These are phyloP conservation scores for Eucidaris tribuloides DNA, from an alignment of 35 echinoderm and acorn worm genomes.

Conservation along the genomic window DNA sequence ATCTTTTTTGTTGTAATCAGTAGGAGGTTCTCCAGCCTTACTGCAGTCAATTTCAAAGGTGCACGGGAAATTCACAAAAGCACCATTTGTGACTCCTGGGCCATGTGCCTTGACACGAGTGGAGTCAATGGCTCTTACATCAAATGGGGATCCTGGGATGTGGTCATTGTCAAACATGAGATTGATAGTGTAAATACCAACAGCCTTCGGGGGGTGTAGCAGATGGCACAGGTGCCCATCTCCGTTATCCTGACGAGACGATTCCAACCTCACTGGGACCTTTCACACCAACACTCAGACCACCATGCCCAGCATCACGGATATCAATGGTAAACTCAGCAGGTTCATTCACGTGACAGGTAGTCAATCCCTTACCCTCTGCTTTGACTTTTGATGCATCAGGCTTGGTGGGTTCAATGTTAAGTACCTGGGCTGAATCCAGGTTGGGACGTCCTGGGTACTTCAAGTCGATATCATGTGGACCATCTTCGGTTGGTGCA, in stretches of 20 bases:
- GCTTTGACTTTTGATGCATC: slow-evolving; percentile 61
- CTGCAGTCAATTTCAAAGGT: slow-evolving; percentile 68
- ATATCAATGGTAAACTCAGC: slow-evolving; percentile 69
- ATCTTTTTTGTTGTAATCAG: slow-evolving; percentile 28
- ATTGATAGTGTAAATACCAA: too few relatives aligned
- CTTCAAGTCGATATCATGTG: slow-evolving; percentile 41
- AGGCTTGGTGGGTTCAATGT: slow-evolving; percentile 40
- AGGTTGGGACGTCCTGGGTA: slow-evolving; percentile 39
- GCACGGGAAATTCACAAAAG: slow-evolving; percentile 54
- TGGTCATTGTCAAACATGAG: too few relatives aligned
- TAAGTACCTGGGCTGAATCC: slow-evolving; percentile 5
- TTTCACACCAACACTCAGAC: slow-evolving; percentile 62
- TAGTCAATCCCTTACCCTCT: slow-evolving; percentile 48
- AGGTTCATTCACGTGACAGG: slow-evolving; percentile 73
- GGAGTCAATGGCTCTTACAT: slow-evolving; percentile 69
- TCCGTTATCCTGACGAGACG: slow-evolving; percentile 81
- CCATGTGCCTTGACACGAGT: slow-evolving; percentile 51
- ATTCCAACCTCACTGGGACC: too few relatives aligned
- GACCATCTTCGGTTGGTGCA: too few relatives aligned
- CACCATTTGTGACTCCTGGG: slow-evolving; percentile 60
- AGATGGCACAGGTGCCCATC: slow-evolving; percentile 89
- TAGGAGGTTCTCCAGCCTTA: slow-evolving; percentile 36
- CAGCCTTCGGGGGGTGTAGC: slow-evolving; percentile 81
- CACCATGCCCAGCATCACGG: slow-evolving; percentile 62
- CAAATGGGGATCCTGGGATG: too few relatives aligned